Conservation (phyloP, 1,140 invertebrate genomes). For the Cephus cinctus region DNA sequence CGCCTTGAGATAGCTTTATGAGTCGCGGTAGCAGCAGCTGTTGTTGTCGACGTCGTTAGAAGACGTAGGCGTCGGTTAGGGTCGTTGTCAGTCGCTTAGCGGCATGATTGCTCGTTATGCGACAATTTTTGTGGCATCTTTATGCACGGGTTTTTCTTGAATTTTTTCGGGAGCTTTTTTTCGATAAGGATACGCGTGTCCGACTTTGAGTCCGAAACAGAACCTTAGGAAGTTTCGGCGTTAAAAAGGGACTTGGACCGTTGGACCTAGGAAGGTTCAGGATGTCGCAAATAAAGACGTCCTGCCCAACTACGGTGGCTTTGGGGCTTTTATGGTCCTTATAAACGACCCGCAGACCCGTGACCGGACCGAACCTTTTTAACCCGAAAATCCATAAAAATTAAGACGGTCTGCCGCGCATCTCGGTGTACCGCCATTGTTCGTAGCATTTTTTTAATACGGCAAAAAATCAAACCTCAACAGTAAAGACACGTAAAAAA, state of each 20-base stretch:
- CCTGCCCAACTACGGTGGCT: conserved; percentile 6
- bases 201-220: conserved; percentile 10
- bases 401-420: conserved; percentile 25
- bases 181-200: conserved; percentile 11
- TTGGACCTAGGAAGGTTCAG: too few species aligned
- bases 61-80: too few species aligned
- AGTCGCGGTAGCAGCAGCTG: too few species aligned
- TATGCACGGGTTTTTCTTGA: conserved; percentile 5
- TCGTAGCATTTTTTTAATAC: conserved; percentile 1
- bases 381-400: conserved; percentile 33
- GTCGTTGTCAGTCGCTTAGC: too few species aligned
- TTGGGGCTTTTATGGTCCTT: conserved; percentile 26
- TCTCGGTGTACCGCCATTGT: conserved; percentile 18
- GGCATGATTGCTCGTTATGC: conserved; percentile 15
- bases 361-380: conserved; percentile 24
- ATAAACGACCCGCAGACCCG: conserved; percentile 28
- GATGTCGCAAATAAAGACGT: too few species aligned
- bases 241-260: too few species aligned
- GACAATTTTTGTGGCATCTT: background rate
- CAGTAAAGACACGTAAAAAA: background rate
- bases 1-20: too few species aligned
- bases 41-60: too few species aligned
- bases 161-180: conserved; percentile 13
- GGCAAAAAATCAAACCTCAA: conserved; percentile 5
- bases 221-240: background rate